Evolutionary conservation across 1,140 invertebrate genomes (phyloP), one percentile per base, ranked within the genome.

Genomic region (Copidosoma floridanum): DNA sequence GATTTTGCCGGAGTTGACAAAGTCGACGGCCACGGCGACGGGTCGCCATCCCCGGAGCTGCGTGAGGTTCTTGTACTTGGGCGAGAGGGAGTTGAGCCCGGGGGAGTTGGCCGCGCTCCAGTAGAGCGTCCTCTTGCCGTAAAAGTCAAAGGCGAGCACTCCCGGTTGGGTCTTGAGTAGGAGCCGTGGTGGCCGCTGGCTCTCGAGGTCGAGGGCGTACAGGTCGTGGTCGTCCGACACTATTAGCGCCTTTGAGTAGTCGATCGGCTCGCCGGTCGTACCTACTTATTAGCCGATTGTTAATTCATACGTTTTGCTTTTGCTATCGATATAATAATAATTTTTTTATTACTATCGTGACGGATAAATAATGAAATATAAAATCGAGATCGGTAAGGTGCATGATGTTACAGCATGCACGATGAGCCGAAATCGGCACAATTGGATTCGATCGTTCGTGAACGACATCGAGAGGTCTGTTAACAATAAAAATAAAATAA

Each of bases 181-280:
- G 11, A 41, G n/a, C n/a, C n/a, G n/a, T 2, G 23, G 40, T 14
- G 29, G 18, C 32, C 51, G 8, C 2, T 41, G 23, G 18, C 24
- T 58, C 18, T 41, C 41, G 4, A 58, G 35, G 32, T 58, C 26
- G 12, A 58, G 14, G 0, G 56, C 35, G 35, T 37, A 58, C 1
- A 58, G 41, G 12, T 58, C 24, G 10, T 18, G n/a, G 3, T 58
- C 47, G 23, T 58, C 56, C 24, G 46, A 50, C 20, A 57, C 44
- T 3, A 57, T 37, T n/a, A 57, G 27, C 2, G 35, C 43, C 23
- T 47, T 57, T 4, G 53, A 44, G n/a, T 35, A 56, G 20, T 46
- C 53, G 11, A 54, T 12, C 6, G 29, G 29, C n/a, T n/a, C n/a
- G n/a, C n/a, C n/a, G n/a, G n/a, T n/a, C n/a, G n/a, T n/a, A n/a